phyloP scores from a whole-genome alignment of 2,113 vertebrate genomes.

The Oncorhynchus nerka region DNA sequence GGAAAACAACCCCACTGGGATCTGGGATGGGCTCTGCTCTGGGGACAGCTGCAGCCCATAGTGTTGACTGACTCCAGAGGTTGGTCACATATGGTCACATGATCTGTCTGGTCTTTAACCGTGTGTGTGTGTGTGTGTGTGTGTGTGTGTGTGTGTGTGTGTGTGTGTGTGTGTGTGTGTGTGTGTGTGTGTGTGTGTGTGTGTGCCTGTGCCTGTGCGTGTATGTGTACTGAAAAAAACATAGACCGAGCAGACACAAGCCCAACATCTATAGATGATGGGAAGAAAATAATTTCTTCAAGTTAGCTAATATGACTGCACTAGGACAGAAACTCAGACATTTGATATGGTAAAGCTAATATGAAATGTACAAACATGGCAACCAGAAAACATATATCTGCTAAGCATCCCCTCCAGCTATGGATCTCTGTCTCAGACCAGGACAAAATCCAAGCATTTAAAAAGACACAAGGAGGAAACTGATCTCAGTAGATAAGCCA shows the following conservation, averaged over 20 bases:
- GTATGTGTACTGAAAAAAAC: background rate
- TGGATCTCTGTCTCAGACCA: background rate
- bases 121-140: conserved; percentile 4
- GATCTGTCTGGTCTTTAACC: background rate
- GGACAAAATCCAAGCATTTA: background rate
- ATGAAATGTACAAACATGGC: background rate
- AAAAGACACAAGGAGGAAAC: background rate
- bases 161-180: background rate
- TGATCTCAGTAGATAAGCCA: conserved; percentile 12
- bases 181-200: background rate
- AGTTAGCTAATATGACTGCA: background rate
- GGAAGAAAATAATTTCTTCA: background rate
- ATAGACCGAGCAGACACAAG: background rate
- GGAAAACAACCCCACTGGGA: background rate
- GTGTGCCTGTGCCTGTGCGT: background rate
- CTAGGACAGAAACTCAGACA: no score
- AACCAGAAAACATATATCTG: background rate
- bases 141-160: background rate
- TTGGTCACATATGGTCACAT: background rate
- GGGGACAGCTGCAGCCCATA: no score
- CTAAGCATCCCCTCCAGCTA: background rate
- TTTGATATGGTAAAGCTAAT: background rate
- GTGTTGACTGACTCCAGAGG: no score
- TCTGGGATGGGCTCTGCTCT: background rate
- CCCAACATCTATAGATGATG: background rate